A percentile compares a stretch with the other conserved stretches of the same genome.
Conservation (phyloP, 2,888 invertebrate genomes). For the Cataglyphis rosenhaueri region DNA sequence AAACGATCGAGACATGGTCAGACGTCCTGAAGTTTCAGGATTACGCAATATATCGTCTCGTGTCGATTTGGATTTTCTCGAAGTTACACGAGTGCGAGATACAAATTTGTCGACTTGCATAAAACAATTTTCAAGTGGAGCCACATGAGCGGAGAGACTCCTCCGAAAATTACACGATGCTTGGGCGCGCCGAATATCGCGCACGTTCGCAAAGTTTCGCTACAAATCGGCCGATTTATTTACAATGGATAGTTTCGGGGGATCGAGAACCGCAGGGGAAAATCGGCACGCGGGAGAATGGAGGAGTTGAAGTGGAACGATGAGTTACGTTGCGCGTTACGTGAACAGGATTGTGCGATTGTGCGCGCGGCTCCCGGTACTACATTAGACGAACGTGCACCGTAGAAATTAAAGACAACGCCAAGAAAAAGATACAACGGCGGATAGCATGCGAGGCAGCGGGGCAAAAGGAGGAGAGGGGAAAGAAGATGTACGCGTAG, state of each 20-base stretch:
- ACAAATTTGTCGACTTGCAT: background rate
- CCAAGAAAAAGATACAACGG: slow-evolving; percentile 49
- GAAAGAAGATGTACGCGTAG: slow-evolving; percentile 24
- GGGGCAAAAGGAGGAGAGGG: background rate
- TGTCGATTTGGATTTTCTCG: slow-evolving; percentile 12
- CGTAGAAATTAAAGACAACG: slow-evolving; percentile 52
- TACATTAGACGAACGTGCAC: slow-evolving; percentile 50
- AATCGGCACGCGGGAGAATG: slow-evolving; percentile 1
- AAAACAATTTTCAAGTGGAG: background rate
- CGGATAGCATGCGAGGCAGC: slow-evolving; percentile 32
- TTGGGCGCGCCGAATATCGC: background rate
- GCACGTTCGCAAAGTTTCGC: background rate
- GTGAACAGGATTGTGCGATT: slow-evolving; percentile 28
- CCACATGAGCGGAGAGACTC: no score
- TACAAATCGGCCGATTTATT: slow-evolving; percentile 21
- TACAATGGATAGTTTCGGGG: background rate
- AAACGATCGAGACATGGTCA: slow-evolving; percentile 44
- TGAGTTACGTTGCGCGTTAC: slow-evolving; percentile 36
- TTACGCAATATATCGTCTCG: background rate
- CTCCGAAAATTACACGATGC: background rate
- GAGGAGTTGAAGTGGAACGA: slow-evolving; percentile 24
- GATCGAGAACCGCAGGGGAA: background rate
- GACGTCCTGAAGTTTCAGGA: slow-evolving; percentile 27
- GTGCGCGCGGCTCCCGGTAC: slow-evolving; percentile 20
- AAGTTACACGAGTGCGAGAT: background rate